Evolutionary conservation across 2,113 vertebrate genomes (phyloP).

Genomic region (Protobothrops mucrosquamatus): DNA sequence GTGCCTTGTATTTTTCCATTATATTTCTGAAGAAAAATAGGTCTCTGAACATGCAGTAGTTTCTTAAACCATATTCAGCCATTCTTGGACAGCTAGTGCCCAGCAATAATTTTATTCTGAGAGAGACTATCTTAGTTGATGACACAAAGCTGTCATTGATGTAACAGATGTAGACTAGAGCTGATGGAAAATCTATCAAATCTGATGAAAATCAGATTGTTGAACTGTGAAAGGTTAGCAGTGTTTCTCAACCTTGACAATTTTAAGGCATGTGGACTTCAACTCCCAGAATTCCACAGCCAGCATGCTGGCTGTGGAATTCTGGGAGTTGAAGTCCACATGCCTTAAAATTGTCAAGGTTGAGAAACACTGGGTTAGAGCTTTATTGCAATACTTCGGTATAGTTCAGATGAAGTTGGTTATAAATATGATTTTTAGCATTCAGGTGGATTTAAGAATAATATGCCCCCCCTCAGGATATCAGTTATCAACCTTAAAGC

Average conservation of each 20-base stretch:
- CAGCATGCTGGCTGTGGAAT: too few species aligned
- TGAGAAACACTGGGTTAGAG: too few species aligned
- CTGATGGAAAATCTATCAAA: not conserved
- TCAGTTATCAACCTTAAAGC: not conserved
- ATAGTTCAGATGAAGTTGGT: not conserved
- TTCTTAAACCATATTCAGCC: not conserved
- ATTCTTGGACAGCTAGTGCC: not conserved
- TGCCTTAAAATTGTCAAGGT: too few species aligned
- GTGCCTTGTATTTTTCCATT: slow-evolving; percentile 10
- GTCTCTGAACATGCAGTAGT: not conserved
- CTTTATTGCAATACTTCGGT: not conserved
- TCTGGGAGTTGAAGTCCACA: too few species aligned
- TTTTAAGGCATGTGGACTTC: too few species aligned
- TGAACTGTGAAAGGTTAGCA: not conserved
- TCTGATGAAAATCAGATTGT: not conserved
- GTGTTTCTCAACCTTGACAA: too few species aligned
- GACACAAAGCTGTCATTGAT: not conserved
- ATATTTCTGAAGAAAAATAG: slow-evolving; percentile 2
- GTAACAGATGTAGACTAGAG: not conserved
- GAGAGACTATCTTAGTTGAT: not conserved
- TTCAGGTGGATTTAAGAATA: not conserved
- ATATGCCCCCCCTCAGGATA: not conserved
- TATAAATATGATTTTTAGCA: not conserved
- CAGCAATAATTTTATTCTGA: not conserved
- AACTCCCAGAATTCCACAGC: too few species aligned